phyloP scores from a whole-genome alignment of 2,888 invertebrate species.

The Carabus problematicus region DNA sequence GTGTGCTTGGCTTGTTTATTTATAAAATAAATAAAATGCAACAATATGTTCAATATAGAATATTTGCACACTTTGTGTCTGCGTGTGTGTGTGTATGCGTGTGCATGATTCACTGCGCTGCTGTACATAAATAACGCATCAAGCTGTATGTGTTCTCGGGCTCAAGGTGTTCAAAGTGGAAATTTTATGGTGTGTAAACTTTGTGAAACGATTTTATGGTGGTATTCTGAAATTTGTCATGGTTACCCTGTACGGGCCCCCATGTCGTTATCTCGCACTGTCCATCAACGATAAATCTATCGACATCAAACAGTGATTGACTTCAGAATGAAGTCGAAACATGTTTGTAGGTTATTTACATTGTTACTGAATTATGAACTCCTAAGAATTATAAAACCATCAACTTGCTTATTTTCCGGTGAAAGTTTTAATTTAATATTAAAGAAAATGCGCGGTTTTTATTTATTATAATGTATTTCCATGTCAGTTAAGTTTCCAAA shows the following conservation, averaged over 20 bases:
- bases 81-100: too few species aligned
- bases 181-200: conserved; percentile 53
- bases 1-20: background rate
- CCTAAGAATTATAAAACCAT: too few species aligned
- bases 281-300: conserved; percentile 3
- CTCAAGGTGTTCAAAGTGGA: conserved; percentile 45
- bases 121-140: background rate
- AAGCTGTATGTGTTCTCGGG: background rate
- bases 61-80: too few species aligned
- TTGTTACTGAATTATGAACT: too few species aligned
- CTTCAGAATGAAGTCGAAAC: too few species aligned
- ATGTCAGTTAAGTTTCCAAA: too few species aligned
- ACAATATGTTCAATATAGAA: background rate
- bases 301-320: background rate
- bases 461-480: too few species aligned
- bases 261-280: background rate
- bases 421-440: too few species aligned
- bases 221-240: conserved; percentile 42
- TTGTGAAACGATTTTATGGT: conserved; percentile 50
- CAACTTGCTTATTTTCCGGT: too few species aligned
- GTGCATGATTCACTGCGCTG: background rate
- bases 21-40: background rate
- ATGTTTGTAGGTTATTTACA: too few species aligned
- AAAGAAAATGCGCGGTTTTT: too few species aligned
- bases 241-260: conserved; percentile 34